phyloP scores from a whole-genome alignment of 2,797 vertebrate species.

The Manis pentadactyla region DNA sequence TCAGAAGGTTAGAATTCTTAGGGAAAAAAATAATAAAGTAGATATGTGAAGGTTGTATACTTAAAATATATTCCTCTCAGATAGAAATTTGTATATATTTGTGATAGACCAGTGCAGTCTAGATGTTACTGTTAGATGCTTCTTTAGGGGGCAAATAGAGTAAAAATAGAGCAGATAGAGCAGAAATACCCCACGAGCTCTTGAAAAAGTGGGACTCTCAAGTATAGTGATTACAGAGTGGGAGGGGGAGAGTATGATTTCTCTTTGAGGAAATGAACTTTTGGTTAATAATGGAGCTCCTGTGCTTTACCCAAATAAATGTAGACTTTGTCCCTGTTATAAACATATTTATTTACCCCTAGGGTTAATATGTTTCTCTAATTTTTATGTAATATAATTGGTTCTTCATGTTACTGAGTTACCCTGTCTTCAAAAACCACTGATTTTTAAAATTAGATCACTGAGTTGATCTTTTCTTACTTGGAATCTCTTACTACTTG shows the following conservation, averaged over 20 bases:
- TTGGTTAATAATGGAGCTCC: conserved; percentile 4
- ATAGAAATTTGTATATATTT: background rate
- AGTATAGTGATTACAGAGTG: background rate
- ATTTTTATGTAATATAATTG: background rate
- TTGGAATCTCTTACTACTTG: conserved; percentile 7
- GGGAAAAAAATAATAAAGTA: background rate
- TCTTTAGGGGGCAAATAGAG: too few relatives aligned
- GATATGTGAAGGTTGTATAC: background rate
- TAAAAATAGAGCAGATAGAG: too few relatives aligned
- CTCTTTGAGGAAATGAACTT: background rate
- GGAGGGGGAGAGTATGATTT: too few relatives aligned
- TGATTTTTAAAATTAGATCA: conserved; percentile 8
- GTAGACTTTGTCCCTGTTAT: background rate
- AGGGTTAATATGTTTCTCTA: background rate
- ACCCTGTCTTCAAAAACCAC: conserved; percentile 25
- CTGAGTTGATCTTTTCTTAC: background rate
- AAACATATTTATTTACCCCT: too few relatives aligned
- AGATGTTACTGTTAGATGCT: too few relatives aligned
- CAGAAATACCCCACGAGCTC: background rate
- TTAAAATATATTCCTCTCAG: background rate
- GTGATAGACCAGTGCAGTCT: background rate
- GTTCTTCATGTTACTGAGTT: background rate
- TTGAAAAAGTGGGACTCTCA: background rate
- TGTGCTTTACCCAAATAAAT: background rate
- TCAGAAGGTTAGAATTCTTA: conserved; percentile 21